These are phyloP conservation scores for Lepus oiostolus DNA, from an alignment of 2,797 vertebrate species.

Conservation along the genomic window DNA sequence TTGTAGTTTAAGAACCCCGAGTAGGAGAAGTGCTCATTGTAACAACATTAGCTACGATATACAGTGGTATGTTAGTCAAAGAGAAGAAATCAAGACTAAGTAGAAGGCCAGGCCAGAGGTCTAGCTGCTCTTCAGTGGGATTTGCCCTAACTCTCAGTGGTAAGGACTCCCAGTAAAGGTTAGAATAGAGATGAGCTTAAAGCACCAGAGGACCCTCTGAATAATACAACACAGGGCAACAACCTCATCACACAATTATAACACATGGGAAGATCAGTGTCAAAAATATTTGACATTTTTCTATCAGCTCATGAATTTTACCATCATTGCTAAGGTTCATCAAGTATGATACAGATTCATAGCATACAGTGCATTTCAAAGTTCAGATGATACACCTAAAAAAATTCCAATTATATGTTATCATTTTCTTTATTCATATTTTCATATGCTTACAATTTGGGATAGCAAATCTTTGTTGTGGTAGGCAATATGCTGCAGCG, in stretches of 20 bases:
- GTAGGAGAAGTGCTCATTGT: neutral
- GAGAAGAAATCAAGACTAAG: neutral
- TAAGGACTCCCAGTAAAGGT: neutral
- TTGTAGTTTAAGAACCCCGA: neutral
- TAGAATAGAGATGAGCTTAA: neutral
- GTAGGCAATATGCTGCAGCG: no score
- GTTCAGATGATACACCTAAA: neutral
- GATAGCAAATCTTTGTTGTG: constrained; percentile 14
- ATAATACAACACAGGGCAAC: neutral
- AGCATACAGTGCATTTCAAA: neutral
- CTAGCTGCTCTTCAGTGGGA: neutral
- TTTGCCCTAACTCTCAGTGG: neutral
- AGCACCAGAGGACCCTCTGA: neutral
- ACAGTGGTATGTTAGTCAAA: neutral
- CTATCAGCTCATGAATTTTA: neutral
- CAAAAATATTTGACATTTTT: neutral
- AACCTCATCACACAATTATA: neutral
- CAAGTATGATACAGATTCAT: neutral
- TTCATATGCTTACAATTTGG: constrained; percentile 35
- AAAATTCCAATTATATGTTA: constrained; percentile 31
- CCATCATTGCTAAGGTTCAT: neutral
- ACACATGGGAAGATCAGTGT: neutral
- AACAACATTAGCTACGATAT: neutral
- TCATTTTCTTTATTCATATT: neutral
- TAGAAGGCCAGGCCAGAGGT: neutral